Conservation (phyloP, 2,113 vertebrate genomes). For the Terrapene triunguis region DNA sequence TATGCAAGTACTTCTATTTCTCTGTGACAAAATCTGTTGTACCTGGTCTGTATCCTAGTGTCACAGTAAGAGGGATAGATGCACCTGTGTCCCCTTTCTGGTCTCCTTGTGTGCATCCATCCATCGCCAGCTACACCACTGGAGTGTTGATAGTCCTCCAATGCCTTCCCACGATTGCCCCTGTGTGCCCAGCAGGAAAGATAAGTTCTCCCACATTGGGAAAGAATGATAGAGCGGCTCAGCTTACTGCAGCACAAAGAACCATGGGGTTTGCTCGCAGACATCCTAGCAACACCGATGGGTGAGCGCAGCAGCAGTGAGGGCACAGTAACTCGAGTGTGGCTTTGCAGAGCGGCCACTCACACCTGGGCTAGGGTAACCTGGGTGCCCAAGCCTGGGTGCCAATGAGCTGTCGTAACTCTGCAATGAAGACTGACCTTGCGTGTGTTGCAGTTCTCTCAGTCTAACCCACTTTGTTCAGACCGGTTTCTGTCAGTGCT, state of each 20-base stretch:
- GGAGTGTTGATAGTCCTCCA: not conserved
- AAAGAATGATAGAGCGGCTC: not conserved
- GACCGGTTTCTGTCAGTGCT: not conserved
- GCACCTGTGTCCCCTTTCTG: not conserved
- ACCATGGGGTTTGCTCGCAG: fast-evolving
- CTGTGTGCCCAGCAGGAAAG: not conserved
- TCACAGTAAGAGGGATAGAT: not conserved
- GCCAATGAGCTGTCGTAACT: not conserved
- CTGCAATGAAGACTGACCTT: not conserved
- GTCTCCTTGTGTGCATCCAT: not conserved
- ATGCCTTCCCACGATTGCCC: fast-evolving
- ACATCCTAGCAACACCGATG: not conserved
- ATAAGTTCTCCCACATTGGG: not conserved
- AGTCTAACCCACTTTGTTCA: not conserved
- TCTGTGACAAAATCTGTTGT: not conserved
- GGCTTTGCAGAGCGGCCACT: not conserved
- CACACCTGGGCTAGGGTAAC: not conserved
- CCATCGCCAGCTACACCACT: not conserved
- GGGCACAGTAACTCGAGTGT: not conserved
- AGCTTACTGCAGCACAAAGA: not conserved
- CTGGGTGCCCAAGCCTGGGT: not conserved
- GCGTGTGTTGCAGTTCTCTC: not conserved
- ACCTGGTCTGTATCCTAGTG: not conserved
- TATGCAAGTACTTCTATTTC: not conserved
- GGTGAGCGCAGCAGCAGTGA: fast-evolving